These are phyloP conservation scores for Chymomyza amoena DNA, from an alignment of 2,888 invertebrate species.

Conservation along the genomic window DNA sequence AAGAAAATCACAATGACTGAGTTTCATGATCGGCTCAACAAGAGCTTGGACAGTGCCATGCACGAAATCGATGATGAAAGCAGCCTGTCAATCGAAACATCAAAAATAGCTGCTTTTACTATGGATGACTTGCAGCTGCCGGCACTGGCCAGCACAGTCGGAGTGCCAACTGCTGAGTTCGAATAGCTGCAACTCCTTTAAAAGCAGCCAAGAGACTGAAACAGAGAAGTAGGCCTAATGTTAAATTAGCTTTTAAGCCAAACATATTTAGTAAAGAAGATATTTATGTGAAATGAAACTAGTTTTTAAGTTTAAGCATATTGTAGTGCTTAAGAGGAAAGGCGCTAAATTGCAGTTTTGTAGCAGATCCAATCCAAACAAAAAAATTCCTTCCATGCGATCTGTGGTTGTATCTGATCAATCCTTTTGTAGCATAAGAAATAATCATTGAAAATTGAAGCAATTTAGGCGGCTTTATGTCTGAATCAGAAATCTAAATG, in stretches of 20 bases:
- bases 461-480: too few relatives aligned
- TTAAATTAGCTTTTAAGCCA: background rate
- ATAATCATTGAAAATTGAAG: too few relatives aligned
- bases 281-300: background rate
- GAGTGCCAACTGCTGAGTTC: slow-evolving; percentile 13
- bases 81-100: background rate
- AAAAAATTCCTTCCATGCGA: too few relatives aligned
- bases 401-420: too few relatives aligned
- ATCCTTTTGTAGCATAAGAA: too few relatives aligned
- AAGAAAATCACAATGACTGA: slow-evolving; percentile 75
- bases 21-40: slow-evolving; percentile 73
- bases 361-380: background rate
- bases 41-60: slow-evolving; percentile 70
- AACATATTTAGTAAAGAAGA: background rate
- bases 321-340: background rate
- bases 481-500: too few relatives aligned
- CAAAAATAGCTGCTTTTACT: slow-evolving; percentile 22
- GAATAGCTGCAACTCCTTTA: slow-evolving; percentile 7
- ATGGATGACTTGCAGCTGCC: slow-evolving; percentile 41
- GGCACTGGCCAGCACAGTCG: slow-evolving; percentile 16
- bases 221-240: background rate
- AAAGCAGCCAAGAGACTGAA: slow-evolving; percentile 28
- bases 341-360: background rate
- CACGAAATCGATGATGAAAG: slow-evolving; percentile 44
- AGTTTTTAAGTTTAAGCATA: background rate